These are phyloP conservation scores for Plectrocnemia conspersa DNA, from an alignment of 1,140 invertebrate genomes.

Conservation along the genomic window DNA sequence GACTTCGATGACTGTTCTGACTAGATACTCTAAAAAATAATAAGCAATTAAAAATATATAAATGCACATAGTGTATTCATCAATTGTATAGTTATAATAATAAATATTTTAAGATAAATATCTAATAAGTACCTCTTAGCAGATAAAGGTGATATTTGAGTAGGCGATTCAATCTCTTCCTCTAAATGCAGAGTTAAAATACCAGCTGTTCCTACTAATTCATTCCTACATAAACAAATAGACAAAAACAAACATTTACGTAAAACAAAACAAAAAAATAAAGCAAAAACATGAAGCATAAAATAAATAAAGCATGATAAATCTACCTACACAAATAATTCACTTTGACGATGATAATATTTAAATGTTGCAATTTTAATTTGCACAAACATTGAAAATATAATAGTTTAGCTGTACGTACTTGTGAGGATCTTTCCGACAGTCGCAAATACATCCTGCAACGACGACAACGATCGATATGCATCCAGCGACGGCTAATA, in stretches of 20 bases:
- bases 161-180: slow-evolving; percentile 47
- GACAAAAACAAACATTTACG: slow-evolving; percentile 10
- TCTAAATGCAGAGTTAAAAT: slow-evolving; percentile 51
- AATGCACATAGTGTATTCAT: neutral
- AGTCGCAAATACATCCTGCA: slow-evolving; percentile 48
- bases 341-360: neutral
- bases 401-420: slow-evolving; percentile 38
- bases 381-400: neutral
- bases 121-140: slow-evolving; percentile 49
- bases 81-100: neutral
- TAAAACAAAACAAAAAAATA: slow-evolving; percentile 17
- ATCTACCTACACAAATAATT: neutral
- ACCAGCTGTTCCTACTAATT: slow-evolving; percentile 51
- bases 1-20: slow-evolving; percentile 49
- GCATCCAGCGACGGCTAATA: slow-evolving; percentile 44
- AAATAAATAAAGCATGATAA: neutral
- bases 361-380: neutral
- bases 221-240: slow-evolving; percentile 48
- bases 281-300: slow-evolving; percentile 3
- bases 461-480: slow-evolving; percentile 43
- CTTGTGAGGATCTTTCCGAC: slow-evolving; percentile 50
- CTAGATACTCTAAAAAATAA: slow-evolving; percentile 26
- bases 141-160: slow-evolving; percentile 47
- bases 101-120: slow-evolving; percentile 15
- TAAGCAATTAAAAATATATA: neutral